Percentiles rank a stretch among this genome's conserved stretches.
These are phyloP conservation scores for Ceratitis capitata DNA, from an alignment of 1,140 invertebrate genomes.

Conservation along the genomic window DNA sequence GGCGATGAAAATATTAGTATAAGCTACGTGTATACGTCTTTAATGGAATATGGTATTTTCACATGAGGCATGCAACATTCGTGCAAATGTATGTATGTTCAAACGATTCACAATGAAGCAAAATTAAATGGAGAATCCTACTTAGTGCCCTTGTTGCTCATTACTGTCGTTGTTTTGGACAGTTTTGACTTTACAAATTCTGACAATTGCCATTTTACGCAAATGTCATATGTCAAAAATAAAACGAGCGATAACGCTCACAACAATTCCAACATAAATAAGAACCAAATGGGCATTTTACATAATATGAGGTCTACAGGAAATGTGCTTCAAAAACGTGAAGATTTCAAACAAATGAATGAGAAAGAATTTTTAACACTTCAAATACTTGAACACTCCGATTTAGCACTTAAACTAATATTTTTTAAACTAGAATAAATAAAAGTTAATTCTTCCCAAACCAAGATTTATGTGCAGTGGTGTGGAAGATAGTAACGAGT, in stretches of 20 bases:
- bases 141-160: background rate
- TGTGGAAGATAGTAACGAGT: no score
- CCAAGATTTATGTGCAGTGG: no score
- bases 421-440: no score
- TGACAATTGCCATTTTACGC: slow-evolving; percentile 2
- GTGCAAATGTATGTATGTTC: no score
- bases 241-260: background rate
- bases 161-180: background rate
- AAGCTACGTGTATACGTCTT: no score
- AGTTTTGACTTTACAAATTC: slow-evolving; percentile 19
- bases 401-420: no score
- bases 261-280: background rate
- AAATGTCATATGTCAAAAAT: slow-evolving; percentile 21
- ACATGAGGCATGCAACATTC: no score
- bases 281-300: background rate
- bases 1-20: no score
- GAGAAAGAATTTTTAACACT: no score
- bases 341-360: background rate
- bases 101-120: background rate
- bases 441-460: no score
- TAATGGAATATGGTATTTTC: no score
- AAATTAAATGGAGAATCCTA: background rate
- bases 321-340: background rate
- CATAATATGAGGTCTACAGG: background rate
- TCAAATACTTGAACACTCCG: no score